These are phyloP conservation scores for Macrosoma leucophasiata DNA, from an alignment of 2,888 invertebrate species.

Conservation along the genomic window DNA sequence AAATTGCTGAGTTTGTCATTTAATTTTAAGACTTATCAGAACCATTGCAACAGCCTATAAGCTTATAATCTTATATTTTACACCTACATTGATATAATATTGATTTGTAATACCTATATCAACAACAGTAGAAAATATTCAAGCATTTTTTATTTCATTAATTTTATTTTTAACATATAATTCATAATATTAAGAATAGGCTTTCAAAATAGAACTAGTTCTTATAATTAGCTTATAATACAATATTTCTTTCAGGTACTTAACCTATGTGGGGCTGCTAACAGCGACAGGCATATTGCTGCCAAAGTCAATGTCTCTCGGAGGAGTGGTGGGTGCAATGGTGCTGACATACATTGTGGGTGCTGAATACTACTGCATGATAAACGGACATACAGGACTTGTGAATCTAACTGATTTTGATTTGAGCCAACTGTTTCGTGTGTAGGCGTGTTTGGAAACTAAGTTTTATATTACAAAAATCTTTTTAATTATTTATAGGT, in stretches of 20 bases:
- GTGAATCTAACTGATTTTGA: slow-evolving; percentile 54
- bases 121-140: no score
- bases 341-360: slow-evolving; percentile 89
- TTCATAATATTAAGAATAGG: neutral
- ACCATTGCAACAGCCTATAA: no score
- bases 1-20: no score
- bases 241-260: slow-evolving; percentile 72
- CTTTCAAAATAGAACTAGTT: neutral
- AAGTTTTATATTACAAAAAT: no score
- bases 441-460: slow-evolving; percentile 23
- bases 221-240: neutral
- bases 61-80: no score
- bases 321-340: slow-evolving; percentile 85
- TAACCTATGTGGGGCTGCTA: slow-evolving; percentile 90
- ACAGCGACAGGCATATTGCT: slow-evolving; percentile 90
- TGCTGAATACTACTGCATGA: slow-evolving; percentile 83
- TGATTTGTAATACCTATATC: no score
- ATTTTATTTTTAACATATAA: slow-evolving; percentile 1
- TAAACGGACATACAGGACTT: slow-evolving; percentile 68
- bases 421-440: slow-evolving; percentile 43
- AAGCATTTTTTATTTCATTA: neutral
- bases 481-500: no score
- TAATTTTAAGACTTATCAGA: no score
- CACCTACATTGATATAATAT: slow-evolving; percentile 5
- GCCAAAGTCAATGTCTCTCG: slow-evolving; percentile 84